Evolutionary conservation across 2,797 vertebrate genomes (phyloP), one percentile per base, ranked within the genome.

Genomic region (Acanthis flammea): DNA sequence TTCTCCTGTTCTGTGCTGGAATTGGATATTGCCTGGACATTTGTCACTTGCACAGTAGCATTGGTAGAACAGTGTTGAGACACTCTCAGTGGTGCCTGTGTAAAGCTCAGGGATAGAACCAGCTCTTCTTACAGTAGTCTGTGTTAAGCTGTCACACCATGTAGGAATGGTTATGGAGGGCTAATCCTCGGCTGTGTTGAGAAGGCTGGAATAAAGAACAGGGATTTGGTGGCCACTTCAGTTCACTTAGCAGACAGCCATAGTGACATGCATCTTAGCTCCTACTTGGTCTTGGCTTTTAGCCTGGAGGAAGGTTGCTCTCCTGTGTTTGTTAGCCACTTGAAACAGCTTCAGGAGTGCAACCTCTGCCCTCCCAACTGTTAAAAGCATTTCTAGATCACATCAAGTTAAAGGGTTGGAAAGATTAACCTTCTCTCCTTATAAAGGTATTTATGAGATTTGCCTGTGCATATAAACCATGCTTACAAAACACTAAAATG

Each of bases 1-100:
- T 76, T 92, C n/a, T 87, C 22, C 28, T 14, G 2, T 73, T 31
- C 28, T 37, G 6, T 58, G 41, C 25, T 75, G 41, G 41, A 63
- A 37, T 31, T 27, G 24, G 19, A 35, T 74, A 12, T 55, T 60
- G 41, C 21, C 60, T 86, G 63, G 33, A 39, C 6, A 6, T 39
- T 68, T 54, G 25, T 62, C 58, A 47, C 25, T 78, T 80, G 24
- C 19, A 15, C 0, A 0, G 21, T 28, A 39, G 45, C 0, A 0
- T 2, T 54, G 50, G 22, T 30, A 60, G 33, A 55, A 5, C 1
- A 67, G 47, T 7, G 6, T 30, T 76, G 48, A 51, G 79, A 44
- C 7, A 6, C 5, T 81, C 25, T 85, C 2, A 2, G 12, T 63
- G 11, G 0, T 22, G 14, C 48, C 48, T 76, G 5, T 85, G 24